Percentiles rank a stretch among this genome's conserved stretches.
Conservation (phyloP, 37 sponge, comb jelly and placozoan species). For the Cladorhizidae sp. region DNA sequence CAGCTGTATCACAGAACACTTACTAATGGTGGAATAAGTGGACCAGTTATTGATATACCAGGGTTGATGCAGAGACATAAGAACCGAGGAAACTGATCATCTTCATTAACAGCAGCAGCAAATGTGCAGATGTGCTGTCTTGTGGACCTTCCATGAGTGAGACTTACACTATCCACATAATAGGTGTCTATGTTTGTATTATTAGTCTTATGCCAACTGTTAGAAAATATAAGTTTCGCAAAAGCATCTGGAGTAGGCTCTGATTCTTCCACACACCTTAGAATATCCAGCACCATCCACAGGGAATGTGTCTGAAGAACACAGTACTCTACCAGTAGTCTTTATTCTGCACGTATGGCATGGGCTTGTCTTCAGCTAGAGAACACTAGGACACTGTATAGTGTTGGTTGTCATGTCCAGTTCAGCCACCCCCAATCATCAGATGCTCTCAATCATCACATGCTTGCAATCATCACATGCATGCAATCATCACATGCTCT, state of each 20-base stretch:
- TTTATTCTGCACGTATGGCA: not conserved
- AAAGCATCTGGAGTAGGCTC: slow-evolving; percentile 33
- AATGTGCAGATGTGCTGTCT: slow-evolving; percentile 47
- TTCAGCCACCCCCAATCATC: slow-evolving; percentile 30
- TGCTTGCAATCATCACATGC: no score
- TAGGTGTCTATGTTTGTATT: not conserved
- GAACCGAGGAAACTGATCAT: not conserved
- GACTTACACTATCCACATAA: slow-evolving; percentile 40
- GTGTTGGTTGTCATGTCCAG: slow-evolving; percentile 17
- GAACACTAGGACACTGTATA: slow-evolving; percentile 3
- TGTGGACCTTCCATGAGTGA: slow-evolving; percentile 30
- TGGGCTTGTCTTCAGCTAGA: not conserved
- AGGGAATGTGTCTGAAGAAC: not conserved
- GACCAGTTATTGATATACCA: no score
- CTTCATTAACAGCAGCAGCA: slow-evolving; percentile 18
- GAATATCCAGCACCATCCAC: not conserved
- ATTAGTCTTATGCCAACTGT: not conserved
- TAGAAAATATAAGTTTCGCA: not conserved
- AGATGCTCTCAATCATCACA: no score
- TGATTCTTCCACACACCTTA: slow-evolving; percentile 41
- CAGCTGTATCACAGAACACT: slow-evolving; percentile 29
- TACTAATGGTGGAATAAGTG: no score
- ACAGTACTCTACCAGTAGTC: not conserved
- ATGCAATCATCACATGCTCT: no score
- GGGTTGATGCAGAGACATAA: slow-evolving; percentile 10